A percentile compares a stretch with the other conserved stretches of the same genome.
phyloP scores from a whole-genome alignment of 2,113 vertebrate species.

The Genyomyrus donnyi region DNA sequence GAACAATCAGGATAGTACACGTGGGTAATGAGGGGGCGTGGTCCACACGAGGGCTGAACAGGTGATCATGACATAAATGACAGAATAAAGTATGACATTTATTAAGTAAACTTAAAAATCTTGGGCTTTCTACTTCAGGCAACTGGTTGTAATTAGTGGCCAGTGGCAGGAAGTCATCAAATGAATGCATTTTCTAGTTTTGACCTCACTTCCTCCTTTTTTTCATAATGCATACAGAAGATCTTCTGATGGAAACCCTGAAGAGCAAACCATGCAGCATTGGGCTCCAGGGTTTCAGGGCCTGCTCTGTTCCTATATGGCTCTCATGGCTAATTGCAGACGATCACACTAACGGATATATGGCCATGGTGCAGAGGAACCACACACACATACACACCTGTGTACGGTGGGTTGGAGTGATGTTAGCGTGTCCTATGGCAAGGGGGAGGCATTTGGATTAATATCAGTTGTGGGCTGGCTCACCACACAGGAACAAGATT shows the following conservation, averaged over 20 bases:
- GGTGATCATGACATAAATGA: not conserved
- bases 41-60: too few species aligned
- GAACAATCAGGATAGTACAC: too few species aligned
- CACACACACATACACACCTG: not conserved
- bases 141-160: not conserved
- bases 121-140: not conserved
- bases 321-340: not conserved
- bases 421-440: not conserved
- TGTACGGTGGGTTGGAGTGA: not conserved
- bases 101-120: not conserved
- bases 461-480: conserved; percentile 41
- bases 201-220: not conserved
- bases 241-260: not conserved
- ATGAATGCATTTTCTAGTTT: not conserved
- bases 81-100: not conserved
- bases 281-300: not conserved
- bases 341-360: not conserved
- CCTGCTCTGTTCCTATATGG: not conserved
- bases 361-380: not conserved
- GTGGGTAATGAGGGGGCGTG: too few species aligned
- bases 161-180: not conserved
- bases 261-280: not conserved
- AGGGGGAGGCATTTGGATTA: conserved; percentile 36
- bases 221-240: not conserved
- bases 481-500: conserved; percentile 42